Evolutionary conservation across 2,113 vertebrate genomes (phyloP).

Genomic region (Gymnocephalus cernua): DNA sequence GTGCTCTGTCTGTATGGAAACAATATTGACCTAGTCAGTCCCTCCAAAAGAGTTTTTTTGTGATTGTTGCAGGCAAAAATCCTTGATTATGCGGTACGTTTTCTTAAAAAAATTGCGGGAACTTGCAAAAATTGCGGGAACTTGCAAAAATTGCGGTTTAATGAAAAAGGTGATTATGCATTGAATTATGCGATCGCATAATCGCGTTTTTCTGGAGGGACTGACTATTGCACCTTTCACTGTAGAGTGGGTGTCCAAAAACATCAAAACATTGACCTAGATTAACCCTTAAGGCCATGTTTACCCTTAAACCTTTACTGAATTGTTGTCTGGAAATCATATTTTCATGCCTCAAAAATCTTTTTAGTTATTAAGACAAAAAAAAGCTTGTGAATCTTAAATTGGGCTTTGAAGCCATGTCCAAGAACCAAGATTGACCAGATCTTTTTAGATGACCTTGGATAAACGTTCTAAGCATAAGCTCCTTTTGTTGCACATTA

Average conservation of each 20-base stretch:
- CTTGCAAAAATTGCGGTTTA: too few relatives aligned
- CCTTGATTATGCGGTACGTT: too few relatives aligned
- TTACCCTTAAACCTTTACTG: background rate
- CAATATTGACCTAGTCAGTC: background rate
- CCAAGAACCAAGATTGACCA: conserved; percentile 45
- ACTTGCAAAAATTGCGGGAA: too few relatives aligned
- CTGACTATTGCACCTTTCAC: background rate
- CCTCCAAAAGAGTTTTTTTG: too few relatives aligned
- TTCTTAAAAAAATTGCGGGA: too few relatives aligned
- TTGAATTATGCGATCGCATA: too few relatives aligned
- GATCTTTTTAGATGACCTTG: conserved; percentile 31
- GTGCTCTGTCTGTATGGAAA: background rate
- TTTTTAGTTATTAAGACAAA: conserved; percentile 30
- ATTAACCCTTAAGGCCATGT: background rate
- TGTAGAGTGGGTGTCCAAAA: background rate
- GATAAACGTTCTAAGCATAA: conserved; percentile 46
- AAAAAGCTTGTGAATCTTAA: conserved; percentile 40
- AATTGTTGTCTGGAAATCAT: conserved; percentile 10
- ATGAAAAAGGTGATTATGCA: too few relatives aligned
- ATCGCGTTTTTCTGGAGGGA: too few relatives aligned
- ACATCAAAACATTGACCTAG: background rate
- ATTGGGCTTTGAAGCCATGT: conserved; percentile 41
- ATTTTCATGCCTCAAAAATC: conserved; percentile 26
- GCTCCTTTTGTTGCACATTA: conserved; percentile 20
- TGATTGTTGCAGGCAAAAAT: too few relatives aligned